phyloP scores from a whole-genome alignment of 2,113 vertebrate species.

The Spilogale gracilis region DNA sequence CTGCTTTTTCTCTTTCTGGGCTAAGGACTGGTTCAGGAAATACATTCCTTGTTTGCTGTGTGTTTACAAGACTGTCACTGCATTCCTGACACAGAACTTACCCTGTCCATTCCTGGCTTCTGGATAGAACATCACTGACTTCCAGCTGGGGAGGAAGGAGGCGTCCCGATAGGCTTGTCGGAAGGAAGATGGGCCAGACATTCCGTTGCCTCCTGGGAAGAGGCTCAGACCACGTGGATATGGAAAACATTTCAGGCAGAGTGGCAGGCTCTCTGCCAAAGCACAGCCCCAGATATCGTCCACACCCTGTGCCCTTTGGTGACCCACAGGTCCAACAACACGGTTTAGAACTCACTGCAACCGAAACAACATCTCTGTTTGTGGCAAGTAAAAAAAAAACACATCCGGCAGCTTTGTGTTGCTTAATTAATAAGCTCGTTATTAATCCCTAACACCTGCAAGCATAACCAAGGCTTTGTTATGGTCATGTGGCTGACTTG shows the following conservation, averaged over 20 bases:
- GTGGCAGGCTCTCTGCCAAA: not conserved
- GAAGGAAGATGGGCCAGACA: not conserved
- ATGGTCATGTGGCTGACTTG: not conserved
- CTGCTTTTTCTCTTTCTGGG: not conserved
- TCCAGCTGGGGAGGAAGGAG: not conserved
- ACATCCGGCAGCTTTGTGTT: slow-evolving; percentile 3
- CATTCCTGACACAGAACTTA: not conserved
- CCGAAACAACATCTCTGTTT: slow-evolving; percentile 55
- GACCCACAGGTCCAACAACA: not conserved
- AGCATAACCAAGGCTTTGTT: not conserved
- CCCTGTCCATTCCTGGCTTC: not conserved
- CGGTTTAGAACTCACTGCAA: not conserved
- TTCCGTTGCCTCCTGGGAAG: not conserved
- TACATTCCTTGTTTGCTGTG: not conserved
- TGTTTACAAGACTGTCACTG: not conserved
- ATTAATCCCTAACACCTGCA: slow-evolving; percentile 48
- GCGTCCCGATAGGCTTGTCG: not conserved
- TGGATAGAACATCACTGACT: not conserved
- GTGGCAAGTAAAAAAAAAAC: not conserved
- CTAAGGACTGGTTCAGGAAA: not conserved
- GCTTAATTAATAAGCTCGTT: slow-evolving; percentile 66
- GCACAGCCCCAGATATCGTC: not conserved
- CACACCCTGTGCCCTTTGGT: not conserved
- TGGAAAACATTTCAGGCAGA: not conserved
- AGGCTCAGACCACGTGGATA: not conserved